phyloP scores from a whole-genome alignment of 2,113 vertebrate genomes.

The Meles meles region DNA sequence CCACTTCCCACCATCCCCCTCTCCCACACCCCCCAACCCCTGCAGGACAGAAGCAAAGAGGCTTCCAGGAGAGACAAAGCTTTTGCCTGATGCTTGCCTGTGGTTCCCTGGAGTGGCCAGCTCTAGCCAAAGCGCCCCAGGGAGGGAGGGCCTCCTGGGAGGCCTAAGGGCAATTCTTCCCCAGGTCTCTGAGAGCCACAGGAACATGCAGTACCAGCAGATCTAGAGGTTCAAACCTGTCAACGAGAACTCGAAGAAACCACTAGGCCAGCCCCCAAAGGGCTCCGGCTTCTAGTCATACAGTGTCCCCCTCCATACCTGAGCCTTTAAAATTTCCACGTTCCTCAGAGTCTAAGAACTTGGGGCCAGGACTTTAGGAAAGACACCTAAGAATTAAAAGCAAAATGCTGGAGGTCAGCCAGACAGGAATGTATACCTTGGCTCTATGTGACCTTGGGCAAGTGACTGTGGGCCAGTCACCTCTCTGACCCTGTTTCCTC shows the following conservation, averaged over 20 bases:
- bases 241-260: not conserved
- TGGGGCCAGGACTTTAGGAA: not conserved
- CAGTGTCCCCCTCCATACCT: not conserved
- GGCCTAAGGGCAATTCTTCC: not conserved
- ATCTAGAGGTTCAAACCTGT: not conserved
- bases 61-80: not conserved
- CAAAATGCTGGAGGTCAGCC: not conserved
- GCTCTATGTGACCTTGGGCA: not conserved
- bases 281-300: not conserved
- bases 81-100: not conserved
- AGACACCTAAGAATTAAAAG: not conserved
- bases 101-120: not conserved
- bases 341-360: not conserved
- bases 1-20: not conserved
- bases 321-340: not conserved
- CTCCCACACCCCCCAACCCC: rapidly evolving
- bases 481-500: not conserved
- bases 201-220: not conserved
- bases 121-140: not conserved
- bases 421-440: not conserved
- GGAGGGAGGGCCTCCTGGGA: not conserved
- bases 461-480: not conserved
- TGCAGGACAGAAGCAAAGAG: not conserved
- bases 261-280: not conserved
- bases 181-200: not conserved